These are phyloP conservation scores for Calyptomena viridis DNA, from an alignment of 2,113 vertebrate species.

Conservation along the genomic window DNA sequence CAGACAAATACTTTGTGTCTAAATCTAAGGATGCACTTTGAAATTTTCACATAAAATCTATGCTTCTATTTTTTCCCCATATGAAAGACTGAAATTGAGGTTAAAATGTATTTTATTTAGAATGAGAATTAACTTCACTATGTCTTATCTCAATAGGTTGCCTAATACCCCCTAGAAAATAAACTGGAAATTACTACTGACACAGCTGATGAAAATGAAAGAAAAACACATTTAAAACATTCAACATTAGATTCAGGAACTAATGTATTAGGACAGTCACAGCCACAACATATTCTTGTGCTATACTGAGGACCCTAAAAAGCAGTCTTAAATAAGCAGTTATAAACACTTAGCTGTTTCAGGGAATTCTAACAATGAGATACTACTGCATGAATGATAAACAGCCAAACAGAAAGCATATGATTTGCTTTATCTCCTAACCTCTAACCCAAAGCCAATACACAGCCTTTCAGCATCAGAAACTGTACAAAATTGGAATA, in stretches of 20 bases:
- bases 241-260: neutral
- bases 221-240: neutral
- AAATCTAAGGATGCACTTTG: neutral
- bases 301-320: neutral
- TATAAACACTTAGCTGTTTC: neutral
- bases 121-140: constrained; percentile 3
- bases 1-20: neutral
- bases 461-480: neutral
- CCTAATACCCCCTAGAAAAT: neutral
- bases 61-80: neutral
- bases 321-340: neutral
- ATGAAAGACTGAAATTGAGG: neutral
- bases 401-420: neutral
- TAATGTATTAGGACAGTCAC: neutral
- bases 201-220: neutral
- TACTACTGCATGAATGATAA: neutral
- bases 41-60: neutral
- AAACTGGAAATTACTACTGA: constrained; percentile 6
- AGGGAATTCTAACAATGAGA: neutral
- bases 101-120: neutral
- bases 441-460: neutral
- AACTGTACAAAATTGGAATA: neutral
- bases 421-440: neutral
- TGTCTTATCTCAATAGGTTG: neutral
- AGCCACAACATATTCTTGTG: neutral